phyloP scores from a whole-genome alignment of 2,888 invertebrate genomes.

The Melanophora roralis region DNA sequence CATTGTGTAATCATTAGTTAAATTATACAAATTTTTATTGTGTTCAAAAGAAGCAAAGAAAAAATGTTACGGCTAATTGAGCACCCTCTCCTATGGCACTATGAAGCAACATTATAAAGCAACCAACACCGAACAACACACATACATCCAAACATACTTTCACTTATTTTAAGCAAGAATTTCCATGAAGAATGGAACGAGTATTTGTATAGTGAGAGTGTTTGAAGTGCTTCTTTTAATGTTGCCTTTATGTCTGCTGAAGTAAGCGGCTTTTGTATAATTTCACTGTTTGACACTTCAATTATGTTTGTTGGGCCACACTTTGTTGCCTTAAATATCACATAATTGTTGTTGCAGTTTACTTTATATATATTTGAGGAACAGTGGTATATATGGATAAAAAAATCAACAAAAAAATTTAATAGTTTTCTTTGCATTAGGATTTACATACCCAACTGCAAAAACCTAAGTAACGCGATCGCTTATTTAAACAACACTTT shows the following conservation, averaged over 20 bases:
- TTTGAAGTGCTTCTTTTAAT: constrained; percentile 4
- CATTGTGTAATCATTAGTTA: constrained; percentile 75
- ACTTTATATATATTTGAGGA: background rate
- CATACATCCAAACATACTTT: background rate
- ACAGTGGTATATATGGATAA: too few relatives aligned
- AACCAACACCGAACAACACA: constrained; percentile 51
- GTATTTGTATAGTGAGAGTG: background rate
- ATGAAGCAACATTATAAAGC: too few relatives aligned
- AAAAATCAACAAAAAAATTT: too few relatives aligned
- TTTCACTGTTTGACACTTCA: constrained; percentile 61
- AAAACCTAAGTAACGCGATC: too few relatives aligned
- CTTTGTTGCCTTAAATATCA: constrained; percentile 40
- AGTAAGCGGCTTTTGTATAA: constrained; percentile 61
- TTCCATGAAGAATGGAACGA: background rate
- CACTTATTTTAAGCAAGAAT: background rate
- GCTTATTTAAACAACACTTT: too few relatives aligned
- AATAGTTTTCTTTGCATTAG: too few relatives aligned
- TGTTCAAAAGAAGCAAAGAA: constrained; percentile 24
- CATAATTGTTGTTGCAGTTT: constrained; percentile 8
- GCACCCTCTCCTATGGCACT: constrained; percentile 74
- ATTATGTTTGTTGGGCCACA: constrained; percentile 60
- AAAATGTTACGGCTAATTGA: constrained; percentile 77
- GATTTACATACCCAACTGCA: too few relatives aligned
- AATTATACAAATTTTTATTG: constrained; percentile 68
- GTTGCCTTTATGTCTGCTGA: constrained; percentile 54